Evolutionary conservation across 2,797 vertebrate genomes (phyloP), one percentile per base, ranked within the genome.

Genomic region (Amazona ochrocephala): DNA sequence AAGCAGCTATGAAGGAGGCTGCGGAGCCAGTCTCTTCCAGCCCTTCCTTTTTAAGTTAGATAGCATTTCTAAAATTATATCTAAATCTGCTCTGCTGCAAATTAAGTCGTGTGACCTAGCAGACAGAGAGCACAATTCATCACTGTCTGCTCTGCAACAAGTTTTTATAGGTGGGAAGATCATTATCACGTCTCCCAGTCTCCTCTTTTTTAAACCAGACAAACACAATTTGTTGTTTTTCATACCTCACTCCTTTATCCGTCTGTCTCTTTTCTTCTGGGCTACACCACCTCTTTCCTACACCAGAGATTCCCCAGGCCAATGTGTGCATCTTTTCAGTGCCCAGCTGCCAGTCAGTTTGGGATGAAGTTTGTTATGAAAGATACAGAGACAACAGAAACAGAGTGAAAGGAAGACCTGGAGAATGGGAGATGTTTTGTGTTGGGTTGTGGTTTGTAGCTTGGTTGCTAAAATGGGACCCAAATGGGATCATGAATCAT

Each of bases 141-240:
- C 75, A 92, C 47, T 94, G 86, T 92, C 88, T 90, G 75, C 67
- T 82, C 84, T 77, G 71, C 64, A 76, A 67, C 84, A 89, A 51
- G 61, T 53, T 93, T 94, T 94, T 90, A 51, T 76, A 77, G 90
- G 86, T 95, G 81, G 61, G 37, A 89, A 90, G 84, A 90, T 95
- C 47, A 65, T 90, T 95, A 87, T 94, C 67, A 11, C 22, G 37
- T 79, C 29, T 88, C 74, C 80, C n/a, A 82, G 80, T 64, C 64
- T 79, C 89, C 47, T 65, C 62, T 87, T 82, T 95, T 45, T 64
- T 87, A 45, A 93, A 73, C 34, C 48, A 75, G 66, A 60, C n/a
- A 48, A 90, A 84, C 41, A 29, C 23, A 21, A 9, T 84, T 82
- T 88, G 70, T 84, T 62, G 66, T 75, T 86, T 86, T 76, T 45